Evolutionary conservation across 2,888 invertebrate genomes (phyloP).

Genomic region (Megaustenia siamemsis): DNA sequence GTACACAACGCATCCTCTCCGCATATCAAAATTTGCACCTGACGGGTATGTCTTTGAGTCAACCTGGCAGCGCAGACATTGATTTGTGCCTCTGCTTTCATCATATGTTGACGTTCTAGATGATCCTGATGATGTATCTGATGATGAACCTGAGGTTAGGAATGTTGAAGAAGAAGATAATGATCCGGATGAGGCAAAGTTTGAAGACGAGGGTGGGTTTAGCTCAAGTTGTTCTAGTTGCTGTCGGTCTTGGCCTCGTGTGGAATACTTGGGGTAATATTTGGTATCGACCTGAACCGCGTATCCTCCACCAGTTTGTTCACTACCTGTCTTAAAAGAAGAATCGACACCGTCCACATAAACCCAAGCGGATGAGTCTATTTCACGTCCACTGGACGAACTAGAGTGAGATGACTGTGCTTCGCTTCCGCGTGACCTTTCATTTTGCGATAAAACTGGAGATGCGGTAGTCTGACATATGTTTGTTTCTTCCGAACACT

Average conservation of each 20-base stretch:
- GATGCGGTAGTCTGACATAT: slow-evolving; percentile 51
- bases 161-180: slow-evolving; percentile 11
- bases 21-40: slow-evolving; percentile 59
- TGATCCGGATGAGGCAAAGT: slow-evolving; percentile 13
- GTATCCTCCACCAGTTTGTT: slow-evolving; percentile 40
- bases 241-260: neutral
- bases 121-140: neutral
- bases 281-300: slow-evolving; percentile 34
- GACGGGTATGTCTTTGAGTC: slow-evolving; percentile 53
- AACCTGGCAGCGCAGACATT: slow-evolving; percentile 54
- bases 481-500: slow-evolving; percentile 58
- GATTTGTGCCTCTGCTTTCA: neutral
- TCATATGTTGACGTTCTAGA: neutral
- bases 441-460: neutral
- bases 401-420: slow-evolving; percentile 17
- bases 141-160: slow-evolving; percentile 7
- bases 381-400: neutral
- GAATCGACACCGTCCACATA: slow-evolving; percentile 33
- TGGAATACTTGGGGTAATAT: slow-evolving; percentile 16
- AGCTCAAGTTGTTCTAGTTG: neutral
- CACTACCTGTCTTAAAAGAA: slow-evolving; percentile 2
- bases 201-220: neutral
- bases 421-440: slow-evolving; percentile 22
- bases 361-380: slow-evolving; percentile 49
- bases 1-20: slow-evolving; percentile 59